Conservation (phyloP, 2,797 vertebrate genomes). For the Enteromius anoplus region DNA sequence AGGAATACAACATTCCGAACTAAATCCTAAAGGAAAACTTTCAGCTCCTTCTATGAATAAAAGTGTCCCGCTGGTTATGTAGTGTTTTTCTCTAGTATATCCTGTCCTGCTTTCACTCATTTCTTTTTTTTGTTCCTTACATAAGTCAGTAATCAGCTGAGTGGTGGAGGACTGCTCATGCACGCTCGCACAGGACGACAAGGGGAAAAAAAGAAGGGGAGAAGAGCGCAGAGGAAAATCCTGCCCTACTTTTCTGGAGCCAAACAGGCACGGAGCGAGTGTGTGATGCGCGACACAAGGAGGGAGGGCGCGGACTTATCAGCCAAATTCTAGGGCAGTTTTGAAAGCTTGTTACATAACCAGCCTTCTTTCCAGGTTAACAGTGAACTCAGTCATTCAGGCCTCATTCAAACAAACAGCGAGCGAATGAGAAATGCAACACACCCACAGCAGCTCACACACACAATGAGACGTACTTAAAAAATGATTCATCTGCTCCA, state of each 20-base stretch:
- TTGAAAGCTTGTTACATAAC: slow-evolving; percentile 74
- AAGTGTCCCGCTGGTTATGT: background rate
- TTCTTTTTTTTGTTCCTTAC: slow-evolving; percentile 64
- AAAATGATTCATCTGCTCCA: slow-evolving; percentile 11
- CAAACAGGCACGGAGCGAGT: slow-evolving; percentile 69
- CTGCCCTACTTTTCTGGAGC: slow-evolving; percentile 73
- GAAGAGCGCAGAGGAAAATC: slow-evolving; percentile 73
- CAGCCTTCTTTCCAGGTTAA: slow-evolving; percentile 70
- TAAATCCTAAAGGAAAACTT: slow-evolving; percentile 2
- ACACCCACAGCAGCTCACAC: slow-evolving; percentile 16
- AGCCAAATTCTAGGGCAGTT: slow-evolving; percentile 66
- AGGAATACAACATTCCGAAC: too few relatives aligned
- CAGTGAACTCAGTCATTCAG: slow-evolving; percentile 56
- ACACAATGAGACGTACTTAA: background rate
- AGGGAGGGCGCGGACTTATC: slow-evolving; percentile 58
- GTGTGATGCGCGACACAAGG: slow-evolving; percentile 60
- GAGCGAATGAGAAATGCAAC: slow-evolving; percentile 20
- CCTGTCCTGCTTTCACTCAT: slow-evolving; percentile 73
- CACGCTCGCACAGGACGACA: slow-evolving; percentile 69
- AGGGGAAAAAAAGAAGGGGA: slow-evolving; percentile 48
- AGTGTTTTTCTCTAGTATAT: slow-evolving; percentile 65
- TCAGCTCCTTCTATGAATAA: slow-evolving; percentile 16
- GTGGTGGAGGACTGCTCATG: slow-evolving; percentile 70
- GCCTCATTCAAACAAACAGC: slow-evolving; percentile 49
- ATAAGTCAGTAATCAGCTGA: slow-evolving; percentile 82